These are phyloP conservation scores for Dendrocopos noguchii DNA, from an alignment of 2,113 vertebrate genomes.

Conservation along the genomic window DNA sequence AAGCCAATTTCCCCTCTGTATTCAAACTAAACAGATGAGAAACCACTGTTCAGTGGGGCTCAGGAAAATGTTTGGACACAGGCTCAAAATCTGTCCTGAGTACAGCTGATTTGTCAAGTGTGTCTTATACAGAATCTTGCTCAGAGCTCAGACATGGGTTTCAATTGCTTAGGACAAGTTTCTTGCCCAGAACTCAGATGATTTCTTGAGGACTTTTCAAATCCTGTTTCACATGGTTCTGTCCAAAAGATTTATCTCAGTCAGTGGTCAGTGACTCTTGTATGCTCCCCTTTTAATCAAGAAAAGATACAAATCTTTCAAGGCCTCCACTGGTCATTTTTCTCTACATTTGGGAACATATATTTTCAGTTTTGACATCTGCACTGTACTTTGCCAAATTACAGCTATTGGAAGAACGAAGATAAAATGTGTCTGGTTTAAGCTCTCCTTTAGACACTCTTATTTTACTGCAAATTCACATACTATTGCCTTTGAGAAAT, in stretches of 20 bases:
- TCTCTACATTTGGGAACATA: background rate
- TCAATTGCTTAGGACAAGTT: background rate
- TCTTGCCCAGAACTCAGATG: background rate
- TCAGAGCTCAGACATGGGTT: background rate
- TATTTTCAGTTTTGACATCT: slow-evolving; percentile 1
- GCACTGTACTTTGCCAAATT: background rate
- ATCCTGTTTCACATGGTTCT: background rate
- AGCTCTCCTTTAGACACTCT: background rate
- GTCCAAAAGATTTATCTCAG: background rate
- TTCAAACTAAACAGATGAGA: background rate
- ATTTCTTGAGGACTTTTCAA: slow-evolving; percentile 24
- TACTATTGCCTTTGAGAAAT: background rate
- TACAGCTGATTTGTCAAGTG: background rate
- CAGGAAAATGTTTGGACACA: background rate
- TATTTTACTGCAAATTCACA: background rate
- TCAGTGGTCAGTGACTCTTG: background rate
- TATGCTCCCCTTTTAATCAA: background rate
- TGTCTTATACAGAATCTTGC: accelerated
- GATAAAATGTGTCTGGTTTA: background rate
- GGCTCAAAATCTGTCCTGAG: background rate
- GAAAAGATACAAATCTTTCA: slow-evolving; percentile 11
- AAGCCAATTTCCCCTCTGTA: background rate
- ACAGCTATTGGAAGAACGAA: background rate
- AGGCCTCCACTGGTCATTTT: background rate
- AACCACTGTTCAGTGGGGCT: accelerated